Base-by-base conservation (phyloP, 1,140 invertebrate genomes). In the Eueides isabella region DNA sequence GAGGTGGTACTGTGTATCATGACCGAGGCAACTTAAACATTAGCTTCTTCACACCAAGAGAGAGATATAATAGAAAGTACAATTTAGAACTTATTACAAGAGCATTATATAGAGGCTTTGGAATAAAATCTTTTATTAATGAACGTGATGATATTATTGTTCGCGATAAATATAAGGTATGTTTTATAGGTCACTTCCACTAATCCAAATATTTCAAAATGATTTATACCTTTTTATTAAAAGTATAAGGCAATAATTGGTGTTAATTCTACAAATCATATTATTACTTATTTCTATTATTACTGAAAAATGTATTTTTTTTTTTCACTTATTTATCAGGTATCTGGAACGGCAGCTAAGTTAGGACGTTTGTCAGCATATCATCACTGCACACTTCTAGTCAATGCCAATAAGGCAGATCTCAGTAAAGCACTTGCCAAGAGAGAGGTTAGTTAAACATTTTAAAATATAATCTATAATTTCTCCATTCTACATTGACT, bases 1-100 rank as follows among this genome's bases (percentile, higher is more conserved):
- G 98, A n/a, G 99, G 99, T 72, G 98, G 98, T 11, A 97, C 98
- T 19, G 98, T 99, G 23, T 99, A 98, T 91, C 98, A 99, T 91
- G 99, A 99, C 92, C 84, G 94, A 74, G 98, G 98, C 55, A 99
- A 99, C 94, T 91, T 99, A 0, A 99, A 99, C 93, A 94, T 98
- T 66, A 97, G 97, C 0, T 99, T 99, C 90, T 97, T 99, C 78
- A 97, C 97, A 3, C 94, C 96, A 0, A 94, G 95, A 79, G 95
- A 96, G 77, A 93, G 95, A 63, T 98, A 98, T 87, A 95, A 98
- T 87, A 94, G 98, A 73, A 96, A 95, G 78, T 96, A 96, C 75
- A 99, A 99, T 93, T 93, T 99, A 79, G 95, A 98, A 76, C 94
- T 99, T 16, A 96, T 99, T 23, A 96, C 96, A 23, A 94, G 96